Evolutionary conservation across 2,888 invertebrate species (phyloP).

Genomic region (Drosophila setosimentum): DNA sequence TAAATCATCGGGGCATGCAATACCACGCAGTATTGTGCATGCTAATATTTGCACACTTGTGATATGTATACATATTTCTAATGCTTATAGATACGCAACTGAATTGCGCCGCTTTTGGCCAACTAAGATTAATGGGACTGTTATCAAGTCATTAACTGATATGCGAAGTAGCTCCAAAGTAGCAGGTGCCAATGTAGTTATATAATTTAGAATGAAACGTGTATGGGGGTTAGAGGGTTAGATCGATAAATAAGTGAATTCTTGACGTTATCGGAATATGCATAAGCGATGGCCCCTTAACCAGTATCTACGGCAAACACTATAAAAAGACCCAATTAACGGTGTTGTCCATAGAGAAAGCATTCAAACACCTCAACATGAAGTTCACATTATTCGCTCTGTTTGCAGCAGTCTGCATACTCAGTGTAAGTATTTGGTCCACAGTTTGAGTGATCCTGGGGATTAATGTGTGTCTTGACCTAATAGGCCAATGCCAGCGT

Average conservation of each 20-base stretch:
- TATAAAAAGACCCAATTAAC: constrained; percentile 34
- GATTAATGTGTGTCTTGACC: not conserved
- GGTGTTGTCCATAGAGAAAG: constrained; percentile 18
- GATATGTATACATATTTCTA: not conserved
- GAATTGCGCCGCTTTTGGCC: constrained; percentile 24
- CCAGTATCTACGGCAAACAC: not conserved
- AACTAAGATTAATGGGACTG: constrained; percentile 19
- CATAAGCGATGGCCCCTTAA: not conserved
- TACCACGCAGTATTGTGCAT: not conserved
- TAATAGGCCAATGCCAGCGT: constrained; percentile 54
- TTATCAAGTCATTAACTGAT: constrained; percentile 43
- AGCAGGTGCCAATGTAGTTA: not conserved
- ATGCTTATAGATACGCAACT: constrained; percentile 24
- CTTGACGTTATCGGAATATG: constrained; percentile 17
- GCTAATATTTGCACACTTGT: no score
- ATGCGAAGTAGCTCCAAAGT: constrained; percentile 12
- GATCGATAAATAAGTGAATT: constrained; percentile 17
- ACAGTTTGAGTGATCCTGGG: not conserved
- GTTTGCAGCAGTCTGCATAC: constrained; percentile 59
- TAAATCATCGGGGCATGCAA: not conserved
- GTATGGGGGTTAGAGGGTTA: not conserved
- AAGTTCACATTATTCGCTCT: constrained; percentile 62
- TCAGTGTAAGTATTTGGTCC: constrained; percentile 50
- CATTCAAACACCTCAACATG: constrained; percentile 52
- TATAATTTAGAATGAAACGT: not conserved